Evolutionary conservation across 2,113 vertebrate species (phyloP), one percentile per base, ranked within the genome.

Genomic region (Procavia capensis): DNA sequence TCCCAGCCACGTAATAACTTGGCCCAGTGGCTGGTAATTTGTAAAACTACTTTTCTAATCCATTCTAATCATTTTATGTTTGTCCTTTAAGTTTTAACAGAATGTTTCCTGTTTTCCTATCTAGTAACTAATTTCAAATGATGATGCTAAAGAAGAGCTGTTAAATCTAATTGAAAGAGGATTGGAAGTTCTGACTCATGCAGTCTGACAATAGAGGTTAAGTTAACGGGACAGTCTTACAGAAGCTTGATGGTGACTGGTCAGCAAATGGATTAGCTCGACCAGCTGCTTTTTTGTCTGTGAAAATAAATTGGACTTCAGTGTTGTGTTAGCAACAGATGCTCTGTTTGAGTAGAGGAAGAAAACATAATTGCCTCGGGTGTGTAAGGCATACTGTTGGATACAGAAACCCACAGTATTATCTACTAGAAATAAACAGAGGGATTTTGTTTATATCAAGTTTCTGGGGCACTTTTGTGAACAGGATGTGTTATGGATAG

Each of bases 151-250:
- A 93, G 95, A 97, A 96, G 85, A 47, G 64, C 85, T 93, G 86
- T 91, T 96, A 97, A 98, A 96, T 97, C 47, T 80, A 57, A 61
- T 79, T 93, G 96, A 96, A 97, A 98, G 96, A 97, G 94, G 96
- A 97, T 96, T 97, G 95, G 47, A 97, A 89, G 43, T 96, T 97
- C 45, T 85, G 94, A 95, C 93, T 98, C 96, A 95, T 97, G 94
- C 85, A 93, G n/a, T 96, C 98, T 20, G 81, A 87, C 98, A 98
- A 97, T 97, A 93, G 97, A 97, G 97, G 97, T 96, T 98, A 96
- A 98, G 91, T 98, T 98, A 98, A 93, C 97, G 88, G 68, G 91
- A 87, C 97, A 91, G 59, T 97, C 96, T 95, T 95, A 94, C 66
- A 83, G 70, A 84, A 27, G 59, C 80, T 83, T 97, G 93, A 92